phyloP scores from a whole-genome alignment of 1,140 invertebrate species.

The Scaptomyza pallida region DNA sequence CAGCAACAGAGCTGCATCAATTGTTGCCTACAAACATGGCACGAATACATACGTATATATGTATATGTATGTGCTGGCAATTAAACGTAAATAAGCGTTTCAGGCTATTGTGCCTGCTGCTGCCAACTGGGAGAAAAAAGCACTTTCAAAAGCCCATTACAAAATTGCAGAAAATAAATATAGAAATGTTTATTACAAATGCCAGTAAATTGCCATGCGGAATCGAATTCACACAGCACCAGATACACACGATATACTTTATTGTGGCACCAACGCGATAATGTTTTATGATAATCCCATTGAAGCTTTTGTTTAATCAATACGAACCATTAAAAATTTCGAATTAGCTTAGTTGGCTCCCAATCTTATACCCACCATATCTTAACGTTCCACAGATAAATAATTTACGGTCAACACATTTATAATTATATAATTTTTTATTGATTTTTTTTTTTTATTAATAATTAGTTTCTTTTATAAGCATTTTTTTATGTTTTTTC shows the following conservation, averaged over 20 bases:
- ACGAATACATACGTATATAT: slow-evolving; percentile 2
- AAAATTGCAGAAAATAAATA: slow-evolving; percentile 29
- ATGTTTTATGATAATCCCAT: neutral
- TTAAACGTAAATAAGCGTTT: slow-evolving; percentile 67
- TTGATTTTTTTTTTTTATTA: slow-evolving; percentile 42
- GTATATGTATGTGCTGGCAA: slow-evolving; percentile 56
- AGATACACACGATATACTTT: neutral
- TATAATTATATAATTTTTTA: slow-evolving; percentile 14
- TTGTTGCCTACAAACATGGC: slow-evolving; percentile 38
- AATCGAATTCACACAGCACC: slow-evolving; percentile 16
- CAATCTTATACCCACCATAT: neutral
- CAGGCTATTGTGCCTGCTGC: slow-evolving; percentile 15
- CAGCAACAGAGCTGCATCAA: slow-evolving; percentile 31
- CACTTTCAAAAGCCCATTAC: neutral
- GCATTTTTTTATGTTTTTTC: slow-evolving; percentile 23
- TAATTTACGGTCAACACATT: neutral
- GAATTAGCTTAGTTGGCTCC: too few relatives aligned
- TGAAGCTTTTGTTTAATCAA: neutral
- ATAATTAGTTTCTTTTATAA: slow-evolving; percentile 28
- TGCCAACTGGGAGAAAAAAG: slow-evolving; percentile 1
- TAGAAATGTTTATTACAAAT: slow-evolving; percentile 38
- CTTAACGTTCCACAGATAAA: neutral
- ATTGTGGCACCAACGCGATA: too few relatives aligned
- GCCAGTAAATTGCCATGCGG: slow-evolving; percentile 37
- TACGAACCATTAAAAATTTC: too few relatives aligned